Percentiles rank a stretch among this genome's conserved stretches.
phyloP scores from a whole-genome alignment of 2,888 invertebrate genomes.

The Nymphalis urticae region DNA sequence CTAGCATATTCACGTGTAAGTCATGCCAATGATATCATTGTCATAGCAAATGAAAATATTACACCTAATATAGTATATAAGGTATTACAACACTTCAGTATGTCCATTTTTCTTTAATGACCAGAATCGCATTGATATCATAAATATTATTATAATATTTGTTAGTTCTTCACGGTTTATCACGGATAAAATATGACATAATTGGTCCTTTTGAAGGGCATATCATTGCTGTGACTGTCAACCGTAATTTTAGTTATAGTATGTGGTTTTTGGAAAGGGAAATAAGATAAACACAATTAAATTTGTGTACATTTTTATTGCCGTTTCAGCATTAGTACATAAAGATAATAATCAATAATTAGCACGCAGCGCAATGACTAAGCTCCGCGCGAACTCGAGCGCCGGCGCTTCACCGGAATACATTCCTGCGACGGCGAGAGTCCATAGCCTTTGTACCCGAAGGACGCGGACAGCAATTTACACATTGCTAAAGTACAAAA shows the following conservation, averaged over 20 bases:
- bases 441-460: constrained; percentile 5
- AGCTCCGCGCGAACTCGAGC: constrained; percentile 2
- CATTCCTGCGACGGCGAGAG: constrained; percentile 2
- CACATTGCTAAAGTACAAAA: constrained; percentile 23
- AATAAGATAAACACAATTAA: constrained; percentile 30
- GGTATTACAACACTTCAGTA: too few relatives aligned
- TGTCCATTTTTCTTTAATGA: too few relatives aligned
- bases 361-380: constrained; percentile 25
- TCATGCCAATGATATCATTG: too few relatives aligned
- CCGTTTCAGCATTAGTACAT: constrained; percentile 59
- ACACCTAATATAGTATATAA: too few relatives aligned
- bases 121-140: too few relatives aligned
- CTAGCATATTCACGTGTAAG: too few relatives aligned
- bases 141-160: too few relatives aligned
- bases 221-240: too few relatives aligned
- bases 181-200: too few relatives aligned
- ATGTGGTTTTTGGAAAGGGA: background rate
- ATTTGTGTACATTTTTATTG: constrained; percentile 62
- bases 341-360: constrained; percentile 20
- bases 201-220: too few relatives aligned
- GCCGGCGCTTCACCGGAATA: background rate
- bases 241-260: background rate
- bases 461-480: constrained; percentile 41
- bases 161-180: too few relatives aligned
- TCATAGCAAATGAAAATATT: too few relatives aligned